Evolutionary conservation across 2,888 invertebrate species (phyloP).

Genomic region (Campoplex capitator): DNA sequence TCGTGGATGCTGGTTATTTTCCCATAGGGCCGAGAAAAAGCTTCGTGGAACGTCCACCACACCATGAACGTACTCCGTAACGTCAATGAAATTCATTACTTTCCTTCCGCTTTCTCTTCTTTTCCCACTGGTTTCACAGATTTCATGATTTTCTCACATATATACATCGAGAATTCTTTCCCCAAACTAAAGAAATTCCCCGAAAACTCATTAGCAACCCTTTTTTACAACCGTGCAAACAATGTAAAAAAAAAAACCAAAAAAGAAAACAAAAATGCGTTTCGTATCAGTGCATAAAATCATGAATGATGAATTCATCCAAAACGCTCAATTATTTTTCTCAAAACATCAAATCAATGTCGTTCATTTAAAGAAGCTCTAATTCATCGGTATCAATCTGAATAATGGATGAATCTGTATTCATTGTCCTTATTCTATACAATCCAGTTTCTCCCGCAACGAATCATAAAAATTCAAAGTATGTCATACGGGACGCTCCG

Average conservation of each 20-base stretch:
- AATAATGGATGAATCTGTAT: neutral
- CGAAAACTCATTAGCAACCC: neutral
- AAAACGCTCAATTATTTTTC: no score
- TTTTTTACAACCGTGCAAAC: neutral
- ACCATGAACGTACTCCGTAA: slow-evolving; percentile 18
- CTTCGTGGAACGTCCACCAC: slow-evolving; percentile 39
- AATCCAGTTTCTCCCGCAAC: neutral
- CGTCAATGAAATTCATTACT: slow-evolving; percentile 69
- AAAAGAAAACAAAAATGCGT: neutral
- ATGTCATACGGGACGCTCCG: neutral
- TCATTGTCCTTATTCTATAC: neutral
- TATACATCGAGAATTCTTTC: neutral
- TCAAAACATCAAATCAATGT: neutral
- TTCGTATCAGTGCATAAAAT: no score
- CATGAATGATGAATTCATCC: no score
- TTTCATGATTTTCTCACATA: slow-evolving; percentile 22
- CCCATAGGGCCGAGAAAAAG: slow-evolving; percentile 67
- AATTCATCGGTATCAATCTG: neutral
- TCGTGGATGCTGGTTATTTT: slow-evolving; percentile 38
- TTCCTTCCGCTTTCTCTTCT: slow-evolving; percentile 38
- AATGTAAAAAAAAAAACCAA: neutral
- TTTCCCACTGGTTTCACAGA: slow-evolving; percentile 23
- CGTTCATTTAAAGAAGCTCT: neutral
- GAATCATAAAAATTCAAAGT: neutral
- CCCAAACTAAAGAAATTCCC: neutral